Percentiles rank a stretch among this genome's conserved stretches.
Conservation (phyloP, 2,113 vertebrate species). For the Sebastes schlegelii region DNA sequence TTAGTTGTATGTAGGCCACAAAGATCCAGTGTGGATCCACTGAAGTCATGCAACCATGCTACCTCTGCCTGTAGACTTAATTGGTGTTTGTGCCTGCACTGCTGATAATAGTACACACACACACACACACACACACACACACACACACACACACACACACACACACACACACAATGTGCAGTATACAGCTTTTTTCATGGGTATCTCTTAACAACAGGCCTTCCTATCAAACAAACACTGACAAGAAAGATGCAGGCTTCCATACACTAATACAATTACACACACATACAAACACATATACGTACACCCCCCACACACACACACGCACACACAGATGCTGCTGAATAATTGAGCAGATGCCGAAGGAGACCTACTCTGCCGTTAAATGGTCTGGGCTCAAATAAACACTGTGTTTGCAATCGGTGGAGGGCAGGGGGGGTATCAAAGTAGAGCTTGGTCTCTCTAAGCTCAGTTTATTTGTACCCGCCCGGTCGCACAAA, state of each 20-base stretch:
- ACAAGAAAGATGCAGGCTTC: neutral
- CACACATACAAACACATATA: neutral
- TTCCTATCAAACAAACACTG: neutral
- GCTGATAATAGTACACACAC: neutral
- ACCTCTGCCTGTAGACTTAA: conserved; percentile 35
- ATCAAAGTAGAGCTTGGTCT: too few species aligned
- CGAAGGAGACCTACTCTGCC: conserved; percentile 40
- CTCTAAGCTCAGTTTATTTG: too few species aligned
- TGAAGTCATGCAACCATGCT: neutral
- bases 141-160: conserved; percentile 17
- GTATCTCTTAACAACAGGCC: neutral
- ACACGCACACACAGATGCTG: conserved; percentile 25
- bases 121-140: conserved; percentile 13
- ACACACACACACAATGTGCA: neutral
- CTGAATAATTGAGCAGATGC: conserved; percentile 62
- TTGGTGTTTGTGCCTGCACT: conserved; percentile 41
- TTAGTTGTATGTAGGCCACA: neutral
- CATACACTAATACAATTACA: neutral
- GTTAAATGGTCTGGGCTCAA: conserved; percentile 43
- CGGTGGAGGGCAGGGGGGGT: neutral
- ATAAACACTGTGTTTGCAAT: conserved; percentile 47
- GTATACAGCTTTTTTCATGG: neutral
- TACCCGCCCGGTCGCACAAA: too few species aligned
- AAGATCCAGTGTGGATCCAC: conserved; percentile 10
- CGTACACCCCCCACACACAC: neutral